Evolutionary conservation across 2,797 vertebrate genomes (phyloP), one percentile per base, ranked within the genome.

Genomic region (Momotus momota): DNA sequence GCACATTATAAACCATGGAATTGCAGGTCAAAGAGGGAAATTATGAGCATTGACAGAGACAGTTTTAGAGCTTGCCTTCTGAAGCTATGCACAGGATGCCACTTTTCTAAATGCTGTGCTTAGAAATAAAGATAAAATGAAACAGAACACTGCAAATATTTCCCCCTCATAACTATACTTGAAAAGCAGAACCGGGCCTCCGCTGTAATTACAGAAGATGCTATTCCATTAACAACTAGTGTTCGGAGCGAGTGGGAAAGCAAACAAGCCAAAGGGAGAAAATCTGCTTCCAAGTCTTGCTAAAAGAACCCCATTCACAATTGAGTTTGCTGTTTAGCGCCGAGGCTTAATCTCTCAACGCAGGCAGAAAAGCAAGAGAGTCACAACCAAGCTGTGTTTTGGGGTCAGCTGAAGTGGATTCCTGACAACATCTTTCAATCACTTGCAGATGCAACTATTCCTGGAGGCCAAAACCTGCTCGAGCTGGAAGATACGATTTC

Each of bases 391-490:
- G 62, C 7, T 33, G 72, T 84, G 83, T 90, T 91, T 57, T 52
- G 81, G 62, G 64, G 79, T 91, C 95, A 94, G 91, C 62, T 79
- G 82, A 90, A 78, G 71, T 19, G 43, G 88, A 91, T 84, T 94
- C 81, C 93, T 93, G 93, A 96, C 94, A 96, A 89, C n/a, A 91
- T 67, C 87, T 90, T 96, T 97, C 96, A 64, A 95, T 97, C 97
- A 96, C 89, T 96, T 87, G 78, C 66, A 81, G 69, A 79, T 88
- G 87, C 54, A 94, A 74, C 75, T 71, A 52, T 91, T 97, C 73
- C 96, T 96, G 73, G 96, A 95, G 95, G 90, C 58, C 55, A 66
- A 95, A 94, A 94, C 91, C 72, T 95, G 91, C 89, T 94, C 74
- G 95, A 55, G 65, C 87, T 88, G 78, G 92, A 95, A 96, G 93